phyloP scores from a whole-genome alignment of 2,113 vertebrate genomes.

The Mugil cephalus region DNA sequence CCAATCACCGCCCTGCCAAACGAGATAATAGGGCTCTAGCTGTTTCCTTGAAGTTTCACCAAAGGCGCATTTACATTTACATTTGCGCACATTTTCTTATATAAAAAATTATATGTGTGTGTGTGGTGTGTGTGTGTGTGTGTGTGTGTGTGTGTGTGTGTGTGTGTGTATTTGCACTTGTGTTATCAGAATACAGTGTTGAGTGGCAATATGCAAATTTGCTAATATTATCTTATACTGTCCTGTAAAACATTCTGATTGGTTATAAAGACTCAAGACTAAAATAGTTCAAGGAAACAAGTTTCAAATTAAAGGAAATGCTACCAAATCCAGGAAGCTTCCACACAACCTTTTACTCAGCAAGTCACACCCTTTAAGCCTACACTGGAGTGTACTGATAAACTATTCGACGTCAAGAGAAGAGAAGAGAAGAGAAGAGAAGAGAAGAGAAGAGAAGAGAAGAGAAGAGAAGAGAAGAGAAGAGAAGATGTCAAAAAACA shows the following conservation, averaged over 20 bases:
- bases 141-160: too few species aligned
- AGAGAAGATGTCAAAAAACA: too few species aligned
- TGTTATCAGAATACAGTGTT: not conserved
- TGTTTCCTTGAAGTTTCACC: not conserved
- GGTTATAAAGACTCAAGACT: too few species aligned
- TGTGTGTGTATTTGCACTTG: too few species aligned
- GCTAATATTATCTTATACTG: not conserved
- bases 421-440: too few species aligned
- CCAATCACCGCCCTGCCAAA: slow-evolving; percentile 22
- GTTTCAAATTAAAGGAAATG: slow-evolving; percentile 1
- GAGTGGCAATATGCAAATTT: not conserved
- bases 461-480: too few species aligned
- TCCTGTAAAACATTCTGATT: not conserved
- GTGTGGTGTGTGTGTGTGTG: too few species aligned
- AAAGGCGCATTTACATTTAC: not conserved
- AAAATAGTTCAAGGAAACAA: not conserved
- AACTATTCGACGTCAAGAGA: too few species aligned
- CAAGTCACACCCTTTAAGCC: slow-evolving; percentile 38
- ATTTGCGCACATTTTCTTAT: not conserved
- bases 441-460: too few species aligned
- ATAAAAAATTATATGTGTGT: too few species aligned
- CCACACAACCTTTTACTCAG: slow-evolving; percentile 24
- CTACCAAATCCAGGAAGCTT: slow-evolving; percentile 17
- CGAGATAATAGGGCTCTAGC: slow-evolving; percentile 5
- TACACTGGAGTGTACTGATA: slow-evolving; percentile 27